phyloP scores from a whole-genome alignment of 2,888 invertebrate species.

The Apoderus coryli region DNA sequence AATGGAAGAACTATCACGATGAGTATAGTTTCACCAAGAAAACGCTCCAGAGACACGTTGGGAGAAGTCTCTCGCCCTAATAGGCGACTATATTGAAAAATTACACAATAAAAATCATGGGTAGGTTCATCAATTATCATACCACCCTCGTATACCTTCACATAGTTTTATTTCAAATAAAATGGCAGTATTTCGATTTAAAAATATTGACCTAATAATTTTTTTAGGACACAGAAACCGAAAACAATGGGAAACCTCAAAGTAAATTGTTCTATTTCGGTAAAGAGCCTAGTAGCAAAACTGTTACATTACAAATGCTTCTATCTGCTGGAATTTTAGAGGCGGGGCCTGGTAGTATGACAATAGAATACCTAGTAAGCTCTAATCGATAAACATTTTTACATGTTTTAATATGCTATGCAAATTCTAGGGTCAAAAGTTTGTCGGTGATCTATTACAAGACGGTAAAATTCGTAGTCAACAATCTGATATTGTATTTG shows the following conservation, averaged over 20 bases:
- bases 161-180: no score
- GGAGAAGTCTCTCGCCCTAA: no score
- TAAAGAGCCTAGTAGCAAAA: slow-evolving; percentile 26
- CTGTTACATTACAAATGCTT: slow-evolving; percentile 75
- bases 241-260: slow-evolving; percentile 12
- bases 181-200: no score
- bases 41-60: no score
- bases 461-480: slow-evolving; percentile 83
- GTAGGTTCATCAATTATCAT: no score
- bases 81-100: no score
- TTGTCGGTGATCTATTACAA: slow-evolving; percentile 69
- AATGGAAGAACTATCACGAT: no score
- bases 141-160: not conserved
- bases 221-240: slow-evolving; percentile 15
- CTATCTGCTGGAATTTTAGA: slow-evolving; percentile 72
- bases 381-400: slow-evolving; percentile 3
- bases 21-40: no score
- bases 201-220: slow-evolving; percentile 2
- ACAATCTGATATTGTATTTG: slow-evolving; percentile 76
- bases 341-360: slow-evolving; percentile 71
- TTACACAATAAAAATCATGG: not conserved
- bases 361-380: slow-evolving; percentile 75
- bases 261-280: slow-evolving; percentile 22
- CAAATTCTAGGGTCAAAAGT: slow-evolving; percentile 62
- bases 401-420: no score